Evolutionary conservation across 2,113 vertebrate species (phyloP), one percentile per base, ranked within the genome.

Genomic region (Bubo scandiacus): DNA sequence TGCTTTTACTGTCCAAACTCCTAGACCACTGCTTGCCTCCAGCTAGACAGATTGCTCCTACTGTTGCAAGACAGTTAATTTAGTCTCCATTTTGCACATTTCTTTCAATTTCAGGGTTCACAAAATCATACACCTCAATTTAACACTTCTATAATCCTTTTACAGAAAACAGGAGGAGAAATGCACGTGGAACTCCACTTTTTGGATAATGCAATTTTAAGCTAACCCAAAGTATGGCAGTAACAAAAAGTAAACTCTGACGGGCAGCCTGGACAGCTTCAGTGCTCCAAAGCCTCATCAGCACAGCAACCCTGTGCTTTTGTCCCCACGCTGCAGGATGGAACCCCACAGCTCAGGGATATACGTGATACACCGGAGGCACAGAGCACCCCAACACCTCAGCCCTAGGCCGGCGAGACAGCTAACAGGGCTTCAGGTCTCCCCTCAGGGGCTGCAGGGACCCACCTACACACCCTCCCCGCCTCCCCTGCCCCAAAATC

Each of bases 281-380:
- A 19, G 55, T 0, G 63, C 75, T 58, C 58, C 65, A 7, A 47
- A 93, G 81, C 51, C n/a, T 26, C 20, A 16, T 0, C 70, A 21
- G 47, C 34, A 19, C 65, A 43, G 52, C 36, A n/a, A 34, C 22
- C 38, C 20, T 3, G 3, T 3, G 36, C 58, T 67, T 51, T 8
- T 29, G 32, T 57, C 27, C 42, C 40, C 43, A 1, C 1, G 15
- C 3, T 8, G 5, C 2, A 8, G 58, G 34, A 3, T 2, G 45
- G 32, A 61, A 38, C 5, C 71, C 57, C 54, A 1, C n/a, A 11
- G 84, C 55, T 9, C 36, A 10, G 17, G 49, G 12, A 57, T 0
- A 7, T 2, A 6, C 19, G 3, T 0, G 38, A n/a, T 11, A 23
- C 7, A 7, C 25, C 1, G 12, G 18, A 30, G 61, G 18, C 70